Percentiles rank a stretch among this genome's conserved stretches.
Evolutionary conservation across 2,797 vertebrate species (phyloP).

Genomic region (Harpagifer antarcticus): DNA sequence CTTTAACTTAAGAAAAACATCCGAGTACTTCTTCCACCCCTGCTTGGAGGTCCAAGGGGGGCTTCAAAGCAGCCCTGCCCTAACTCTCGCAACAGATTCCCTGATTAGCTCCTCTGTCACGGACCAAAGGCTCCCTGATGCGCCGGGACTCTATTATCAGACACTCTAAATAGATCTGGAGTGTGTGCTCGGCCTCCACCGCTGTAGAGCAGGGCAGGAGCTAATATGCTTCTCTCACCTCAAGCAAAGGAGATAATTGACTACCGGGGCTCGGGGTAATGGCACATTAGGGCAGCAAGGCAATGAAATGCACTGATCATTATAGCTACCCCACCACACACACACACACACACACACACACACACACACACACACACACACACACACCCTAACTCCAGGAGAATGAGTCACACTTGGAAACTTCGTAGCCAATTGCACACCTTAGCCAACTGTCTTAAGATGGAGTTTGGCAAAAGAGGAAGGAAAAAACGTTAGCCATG

Average conservation of each 20-base stretch:
- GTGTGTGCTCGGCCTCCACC: conserved; percentile 67
- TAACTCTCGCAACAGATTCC: conserved; percentile 67
- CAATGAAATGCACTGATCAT: conserved; percentile 81
- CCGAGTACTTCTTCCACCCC: too few species aligned
- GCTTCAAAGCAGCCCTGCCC: conserved; percentile 54
- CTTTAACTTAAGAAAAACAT: too few species aligned
- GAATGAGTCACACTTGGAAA: conserved; percentile 81
- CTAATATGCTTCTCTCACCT: conserved; percentile 82
- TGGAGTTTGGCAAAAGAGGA: conserved; percentile 66
- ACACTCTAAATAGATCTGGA: conserved; percentile 76
- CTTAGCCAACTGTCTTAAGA: conserved; percentile 71
- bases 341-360: conserved; percentile 48
- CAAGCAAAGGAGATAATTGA: conserved; percentile 81
- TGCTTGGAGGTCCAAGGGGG: conserved; percentile 26
- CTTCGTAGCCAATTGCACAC: conserved; percentile 72
- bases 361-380: conserved; percentile 43
- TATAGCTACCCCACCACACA: conserved; percentile 65
- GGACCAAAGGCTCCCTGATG: conserved; percentile 59
- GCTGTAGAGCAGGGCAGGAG: conserved; percentile 73
- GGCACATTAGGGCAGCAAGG: conserved; percentile 75
- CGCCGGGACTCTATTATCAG: conserved; percentile 77
- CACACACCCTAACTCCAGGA: conserved; percentile 67
- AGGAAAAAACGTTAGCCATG: conserved; percentile 73
- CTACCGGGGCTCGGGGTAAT: conserved; percentile 73
- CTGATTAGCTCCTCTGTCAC: conserved; percentile 77